Evolutionary conservation across 2,888 invertebrate species (phyloP).

Genomic region (Sinhomidia bicolor): DNA sequence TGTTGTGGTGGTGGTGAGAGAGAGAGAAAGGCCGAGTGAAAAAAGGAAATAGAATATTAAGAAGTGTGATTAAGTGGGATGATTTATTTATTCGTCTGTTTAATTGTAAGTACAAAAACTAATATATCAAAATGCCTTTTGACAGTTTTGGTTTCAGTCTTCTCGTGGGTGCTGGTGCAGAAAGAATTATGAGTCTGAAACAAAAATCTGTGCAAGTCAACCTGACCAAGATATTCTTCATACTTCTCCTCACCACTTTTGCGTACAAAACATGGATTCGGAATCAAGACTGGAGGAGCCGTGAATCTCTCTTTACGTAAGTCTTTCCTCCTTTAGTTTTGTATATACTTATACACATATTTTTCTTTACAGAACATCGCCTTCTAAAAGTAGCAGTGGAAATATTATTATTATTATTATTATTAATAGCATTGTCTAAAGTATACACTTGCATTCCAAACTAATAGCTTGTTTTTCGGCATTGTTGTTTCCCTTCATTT

Average conservation of each 20-base stretch:
- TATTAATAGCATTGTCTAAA: too few species aligned
- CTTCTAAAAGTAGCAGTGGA: too few species aligned
- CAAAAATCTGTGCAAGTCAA: constrained; percentile 81
- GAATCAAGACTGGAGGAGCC: constrained; percentile 90
- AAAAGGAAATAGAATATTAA: constrained; percentile 73
- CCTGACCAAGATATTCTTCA: constrained; percentile 84
- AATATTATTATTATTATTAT: too few species aligned
- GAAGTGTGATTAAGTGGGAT: constrained; percentile 76
- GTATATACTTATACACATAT: background rate
- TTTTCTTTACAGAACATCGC: too few species aligned
- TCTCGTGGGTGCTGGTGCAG: constrained; percentile 89
- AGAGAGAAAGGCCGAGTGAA: background rate
- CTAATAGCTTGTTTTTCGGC: background rate
- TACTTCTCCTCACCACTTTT: constrained; percentile 85
- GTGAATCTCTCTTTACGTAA: constrained; percentile 90
- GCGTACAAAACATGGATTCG: constrained; percentile 87
- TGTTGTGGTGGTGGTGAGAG: too few species aligned
- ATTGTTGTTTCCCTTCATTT: background rate
- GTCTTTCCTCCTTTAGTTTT: constrained; percentile 73
- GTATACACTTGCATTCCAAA: background rate
- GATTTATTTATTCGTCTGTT: constrained; percentile 78
- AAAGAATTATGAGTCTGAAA: constrained; percentile 81
- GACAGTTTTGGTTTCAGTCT: constrained; percentile 90
- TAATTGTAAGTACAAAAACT: constrained; percentile 78
- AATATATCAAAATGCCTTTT: constrained; percentile 78